A percentile compares a stretch with the other conserved stretches of the same genome.
phyloP scores from a whole-genome alignment of 2,113 vertebrate genomes.

The Oenanthe melanoleuca region DNA sequence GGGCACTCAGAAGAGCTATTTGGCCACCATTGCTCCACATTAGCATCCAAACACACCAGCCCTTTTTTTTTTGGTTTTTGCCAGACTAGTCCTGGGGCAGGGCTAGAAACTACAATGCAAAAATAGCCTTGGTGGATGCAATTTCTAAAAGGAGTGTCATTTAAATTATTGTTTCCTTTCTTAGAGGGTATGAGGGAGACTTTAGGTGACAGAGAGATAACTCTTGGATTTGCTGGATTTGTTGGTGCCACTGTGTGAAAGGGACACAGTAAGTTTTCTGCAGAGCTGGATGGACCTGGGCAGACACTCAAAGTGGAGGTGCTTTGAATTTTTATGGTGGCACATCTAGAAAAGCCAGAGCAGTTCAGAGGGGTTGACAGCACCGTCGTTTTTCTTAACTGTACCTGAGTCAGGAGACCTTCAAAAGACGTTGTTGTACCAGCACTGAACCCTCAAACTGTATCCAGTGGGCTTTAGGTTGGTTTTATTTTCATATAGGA shows the following conservation, averaged over 20 bases:
- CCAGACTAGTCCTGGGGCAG: background rate
- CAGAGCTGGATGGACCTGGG: background rate
- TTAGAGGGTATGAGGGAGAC: fast-evolving
- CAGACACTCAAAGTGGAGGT: background rate
- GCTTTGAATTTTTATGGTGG: background rate
- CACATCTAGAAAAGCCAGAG: background rate
- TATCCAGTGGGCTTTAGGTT: background rate
- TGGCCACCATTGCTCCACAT: background rate
- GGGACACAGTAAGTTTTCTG: background rate
- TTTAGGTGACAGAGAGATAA: background rate
- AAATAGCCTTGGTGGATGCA: background rate
- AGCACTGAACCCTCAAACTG: background rate
- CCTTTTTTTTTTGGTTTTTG: background rate
- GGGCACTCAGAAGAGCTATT: background rate
- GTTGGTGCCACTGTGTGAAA: background rate
- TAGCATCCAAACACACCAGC: background rate
- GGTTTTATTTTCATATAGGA: constrained; percentile 1
- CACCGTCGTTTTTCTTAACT: background rate
- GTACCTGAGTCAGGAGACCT: background rate
- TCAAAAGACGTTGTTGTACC: background rate
- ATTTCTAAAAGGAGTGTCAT: background rate
- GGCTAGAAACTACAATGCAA: background rate
- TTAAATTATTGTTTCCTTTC: background rate
- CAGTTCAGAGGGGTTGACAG: background rate
- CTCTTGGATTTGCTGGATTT: background rate